Conservation (phyloP, 2,797 vertebrate genomes). For the Heteromormyrus szaboi region DNA sequence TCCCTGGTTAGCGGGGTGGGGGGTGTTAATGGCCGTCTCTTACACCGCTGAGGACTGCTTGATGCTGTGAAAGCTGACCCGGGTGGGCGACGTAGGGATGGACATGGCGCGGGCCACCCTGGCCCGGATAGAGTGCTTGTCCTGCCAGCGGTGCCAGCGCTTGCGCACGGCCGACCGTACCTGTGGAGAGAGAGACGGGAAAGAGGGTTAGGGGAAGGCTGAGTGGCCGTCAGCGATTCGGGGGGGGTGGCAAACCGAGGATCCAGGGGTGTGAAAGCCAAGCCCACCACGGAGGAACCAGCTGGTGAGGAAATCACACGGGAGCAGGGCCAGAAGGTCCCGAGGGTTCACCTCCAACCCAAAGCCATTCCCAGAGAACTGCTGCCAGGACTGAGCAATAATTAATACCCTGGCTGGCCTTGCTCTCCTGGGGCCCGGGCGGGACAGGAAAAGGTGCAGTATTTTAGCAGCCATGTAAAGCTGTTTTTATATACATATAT, state of each 20-base stretch:
- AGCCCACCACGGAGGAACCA: not conserved
- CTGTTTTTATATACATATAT: not conserved
- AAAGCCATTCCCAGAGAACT: not conserved
- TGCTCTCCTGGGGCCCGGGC: not conserved
- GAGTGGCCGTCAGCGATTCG: not conserved
- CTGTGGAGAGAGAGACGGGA: constrained; percentile 43
- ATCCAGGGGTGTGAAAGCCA: not conserved
- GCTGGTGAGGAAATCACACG: not conserved
- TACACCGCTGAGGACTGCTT: constrained; percentile 80
- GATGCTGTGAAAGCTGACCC: constrained; percentile 89
- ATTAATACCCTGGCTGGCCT: not conserved
- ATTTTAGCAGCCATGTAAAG: not conserved
- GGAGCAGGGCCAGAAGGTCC: not conserved
- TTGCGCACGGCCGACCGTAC: constrained; percentile 82
- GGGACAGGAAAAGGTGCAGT: not conserved
- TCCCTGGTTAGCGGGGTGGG: constrained; percentile 28
- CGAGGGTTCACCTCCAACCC: not conserved
- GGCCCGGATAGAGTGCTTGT: constrained; percentile 81
- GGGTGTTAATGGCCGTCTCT: constrained; percentile 24
- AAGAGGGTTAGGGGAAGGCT: not conserved
- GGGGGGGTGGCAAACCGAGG: not conserved
- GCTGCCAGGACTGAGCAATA: not conserved
- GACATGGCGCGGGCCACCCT: constrained; percentile 79
- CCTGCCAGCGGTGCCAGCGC: constrained; percentile 87
- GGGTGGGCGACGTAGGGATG: constrained; percentile 82